Conservation (phyloP, 2,113 vertebrate genomes). For the Labeo catla region DNA sequence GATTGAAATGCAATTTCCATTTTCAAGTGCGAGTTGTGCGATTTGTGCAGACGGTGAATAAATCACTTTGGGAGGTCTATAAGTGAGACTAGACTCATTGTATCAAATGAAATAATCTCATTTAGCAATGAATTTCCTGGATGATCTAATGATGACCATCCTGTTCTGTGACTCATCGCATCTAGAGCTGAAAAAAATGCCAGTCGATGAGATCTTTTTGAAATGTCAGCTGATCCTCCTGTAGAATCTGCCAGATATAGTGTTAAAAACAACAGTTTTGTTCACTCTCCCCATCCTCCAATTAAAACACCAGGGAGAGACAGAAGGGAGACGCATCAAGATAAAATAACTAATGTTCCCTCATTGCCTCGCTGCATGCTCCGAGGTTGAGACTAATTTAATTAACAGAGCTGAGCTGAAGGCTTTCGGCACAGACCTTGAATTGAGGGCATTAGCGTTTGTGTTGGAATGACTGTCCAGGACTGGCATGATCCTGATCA, state of each 20-base stretch:
- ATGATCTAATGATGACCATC: constrained; percentile 2
- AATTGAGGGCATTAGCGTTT: constrained; percentile 30
- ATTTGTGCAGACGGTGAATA: background rate
- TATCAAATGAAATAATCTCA: background rate
- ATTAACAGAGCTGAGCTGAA: constrained; percentile 53
- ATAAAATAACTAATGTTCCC: constrained; percentile 52
- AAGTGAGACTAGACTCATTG: background rate
- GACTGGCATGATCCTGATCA: constrained; percentile 33
- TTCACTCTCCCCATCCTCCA: constrained; percentile 26
- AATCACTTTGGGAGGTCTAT: background rate
- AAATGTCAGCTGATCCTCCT: constrained; percentile 3
- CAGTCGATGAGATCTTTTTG: background rate
- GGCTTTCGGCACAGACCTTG: constrained; percentile 43
- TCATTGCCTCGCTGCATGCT: constrained; percentile 50
- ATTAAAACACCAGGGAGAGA: constrained; percentile 34
- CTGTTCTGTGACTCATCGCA: background rate
- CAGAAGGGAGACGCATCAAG: constrained; percentile 36
- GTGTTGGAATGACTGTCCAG: constrained; percentile 42
- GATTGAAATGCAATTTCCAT: background rate
- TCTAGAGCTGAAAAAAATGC: background rate
- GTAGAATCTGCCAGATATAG: constrained; percentile 4
- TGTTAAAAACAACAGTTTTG: constrained; percentile 32
- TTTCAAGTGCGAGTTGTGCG: background rate
- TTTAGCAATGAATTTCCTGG: background rate
- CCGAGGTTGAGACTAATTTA: constrained; percentile 57